Evolutionary conservation across 2,888 invertebrate species (phyloP).

Genomic region (Campoletis raptor): DNA sequence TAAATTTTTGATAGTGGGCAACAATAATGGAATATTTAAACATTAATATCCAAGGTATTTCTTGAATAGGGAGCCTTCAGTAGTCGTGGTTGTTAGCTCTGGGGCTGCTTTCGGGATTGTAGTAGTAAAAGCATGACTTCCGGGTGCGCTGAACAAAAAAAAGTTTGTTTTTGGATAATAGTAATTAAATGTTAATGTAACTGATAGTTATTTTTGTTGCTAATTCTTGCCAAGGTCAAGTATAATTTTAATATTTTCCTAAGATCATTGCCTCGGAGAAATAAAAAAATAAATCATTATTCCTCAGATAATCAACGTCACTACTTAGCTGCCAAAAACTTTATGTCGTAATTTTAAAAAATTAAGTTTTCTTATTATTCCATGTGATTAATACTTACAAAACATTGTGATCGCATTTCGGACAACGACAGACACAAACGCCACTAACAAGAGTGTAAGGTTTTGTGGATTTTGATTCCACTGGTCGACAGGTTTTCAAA

Average conservation of each 20-base stretch:
- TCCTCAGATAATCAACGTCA: neutral
- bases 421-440: slow-evolving; percentile 5
- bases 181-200: neutral
- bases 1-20: neutral
- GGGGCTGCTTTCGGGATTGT: neutral
- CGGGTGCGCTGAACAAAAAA: neutral
- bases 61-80: neutral
- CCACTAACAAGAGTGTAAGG: neutral
- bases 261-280: neutral
- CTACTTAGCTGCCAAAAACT: neutral
- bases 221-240: neutral
- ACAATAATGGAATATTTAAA: neutral
- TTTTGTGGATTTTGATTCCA: neutral
- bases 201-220: neutral
- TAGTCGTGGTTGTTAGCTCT: neutral
- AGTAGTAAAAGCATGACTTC: neutral
- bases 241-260: neutral
- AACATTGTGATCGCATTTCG: neutral
- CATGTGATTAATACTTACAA: neutral
- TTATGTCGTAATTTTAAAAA: neutral
- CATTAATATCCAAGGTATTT: neutral
- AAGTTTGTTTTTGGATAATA: neutral
- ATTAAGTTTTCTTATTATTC: neutral
- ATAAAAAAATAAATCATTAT: neutral
- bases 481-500: neutral